Evolutionary conservation across 92 coral and sea anemone genomes (phyloP), one percentile per base, ranked within the genome.

Genomic region (Porites divaricata): DNA sequence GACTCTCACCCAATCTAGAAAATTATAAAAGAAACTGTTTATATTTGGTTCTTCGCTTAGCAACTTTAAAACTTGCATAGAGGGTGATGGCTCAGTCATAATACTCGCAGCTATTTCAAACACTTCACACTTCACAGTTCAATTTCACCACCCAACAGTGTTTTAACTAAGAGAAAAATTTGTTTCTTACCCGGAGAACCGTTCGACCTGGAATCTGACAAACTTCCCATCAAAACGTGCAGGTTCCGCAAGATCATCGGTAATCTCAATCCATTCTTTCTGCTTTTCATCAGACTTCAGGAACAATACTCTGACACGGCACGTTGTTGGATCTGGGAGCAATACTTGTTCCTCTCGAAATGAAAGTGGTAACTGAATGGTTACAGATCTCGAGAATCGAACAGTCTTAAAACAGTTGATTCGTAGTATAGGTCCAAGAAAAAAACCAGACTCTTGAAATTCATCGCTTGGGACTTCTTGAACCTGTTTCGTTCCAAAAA

Each of bases 251-350:
- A 75, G 10, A 13, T 75, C 19, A 1, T n/a, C 41, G 10, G 67
- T 75, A 10, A 75, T 75, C 14, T 75, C 79, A 13, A 56, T 53
- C 79, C 79, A 75, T 59, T 75, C 64, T 59, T 12, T 35, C 21
- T 35, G 7, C 11, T 56, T n/a, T 10, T n/a, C 66, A 8, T 19
- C 51, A 16, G 26, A 11, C 6, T 9, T 53, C 20, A n/a, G 67
- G 24, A 7, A 53, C 22, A 54, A 75, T 21, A 75, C 16, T 26
- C 79, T 54, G 15, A 59, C n/a, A 19, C 52, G 64, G 15, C 51
- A 7, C 14, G 67, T 1, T 26, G 28, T 12, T 19, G 6, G 35
- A 19, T 75, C 35, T 12, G 45, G 79, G 5, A 26, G 2, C 16
- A 19, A 2, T 0, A 2, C 25, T 45, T 15, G 49, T 35, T 75